Evolutionary conservation across 2,797 vertebrate species (phyloP).

Genomic region (Sarcophilus harrisii): DNA sequence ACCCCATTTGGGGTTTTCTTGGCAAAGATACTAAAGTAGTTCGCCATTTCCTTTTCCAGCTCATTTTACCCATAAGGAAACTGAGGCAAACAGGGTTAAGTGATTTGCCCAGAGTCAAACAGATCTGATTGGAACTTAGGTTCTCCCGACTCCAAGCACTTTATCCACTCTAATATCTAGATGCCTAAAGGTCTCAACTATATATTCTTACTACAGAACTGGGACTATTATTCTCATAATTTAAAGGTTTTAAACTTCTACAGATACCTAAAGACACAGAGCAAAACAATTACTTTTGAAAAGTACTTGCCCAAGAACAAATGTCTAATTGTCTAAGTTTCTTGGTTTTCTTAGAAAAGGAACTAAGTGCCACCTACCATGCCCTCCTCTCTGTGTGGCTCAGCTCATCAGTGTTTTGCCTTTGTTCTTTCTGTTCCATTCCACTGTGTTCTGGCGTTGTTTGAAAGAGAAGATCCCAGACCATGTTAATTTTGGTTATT

Average conservation of each 20-base stretch:
- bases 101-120: not conserved
- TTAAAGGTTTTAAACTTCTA: conserved; percentile 65
- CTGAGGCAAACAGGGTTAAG: not conserved
- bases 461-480: not conserved
- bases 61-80: not conserved
- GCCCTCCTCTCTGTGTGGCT: conserved; percentile 14
- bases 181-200: not conserved
- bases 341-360: conserved; percentile 33
- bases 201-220: conserved; percentile 32
- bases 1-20: not conserved
- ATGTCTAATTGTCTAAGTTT: accelerated
- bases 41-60: not conserved
- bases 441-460: not conserved
- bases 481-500: not conserved
- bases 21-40: not conserved
- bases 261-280: conserved; percentile 3
- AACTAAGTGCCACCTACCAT: conserved; percentile 49
- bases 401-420: not conserved
- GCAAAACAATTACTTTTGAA: conserved; percentile 22
- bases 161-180: not conserved
- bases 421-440: not conserved
- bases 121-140: not conserved
- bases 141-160: not conserved
- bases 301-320: not conserved
- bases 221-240: not conserved